Evolutionary conservation across 2,113 vertebrate species (phyloP).

Genomic region (Seriola aureovittata): DNA sequence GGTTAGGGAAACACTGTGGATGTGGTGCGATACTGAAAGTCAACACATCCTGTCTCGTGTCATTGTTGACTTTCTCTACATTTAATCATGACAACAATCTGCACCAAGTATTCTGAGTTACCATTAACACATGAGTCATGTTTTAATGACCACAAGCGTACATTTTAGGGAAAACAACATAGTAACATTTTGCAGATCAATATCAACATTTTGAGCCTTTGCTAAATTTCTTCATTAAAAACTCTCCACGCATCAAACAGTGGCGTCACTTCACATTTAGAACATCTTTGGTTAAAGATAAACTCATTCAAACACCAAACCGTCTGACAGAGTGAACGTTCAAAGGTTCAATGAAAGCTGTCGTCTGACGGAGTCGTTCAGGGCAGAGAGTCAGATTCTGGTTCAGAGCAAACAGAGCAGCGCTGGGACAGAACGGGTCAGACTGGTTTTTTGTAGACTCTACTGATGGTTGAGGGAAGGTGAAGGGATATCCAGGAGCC

Average conservation of each 20-base stretch:
- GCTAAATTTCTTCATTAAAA: background rate
- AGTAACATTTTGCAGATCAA: background rate
- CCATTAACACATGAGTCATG: background rate
- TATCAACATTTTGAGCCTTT: no score
- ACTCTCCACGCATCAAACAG: background rate
- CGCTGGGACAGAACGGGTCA: slow-evolving; percentile 52
- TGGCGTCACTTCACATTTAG: background rate
- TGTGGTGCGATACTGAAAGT: background rate
- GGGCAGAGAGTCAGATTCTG: slow-evolving; percentile 29
- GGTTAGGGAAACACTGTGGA: background rate
- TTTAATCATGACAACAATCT: background rate
- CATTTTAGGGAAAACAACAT: background rate
- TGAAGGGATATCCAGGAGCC: background rate
- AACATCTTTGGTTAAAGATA: background rate
- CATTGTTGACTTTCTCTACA: background rate
- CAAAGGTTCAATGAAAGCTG: background rate
- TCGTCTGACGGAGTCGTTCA: background rate
- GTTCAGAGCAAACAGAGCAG: slow-evolving; percentile 69
- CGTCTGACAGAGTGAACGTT: background rate
- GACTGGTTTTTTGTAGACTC: slow-evolving; percentile 60
- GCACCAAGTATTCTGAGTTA: background rate
- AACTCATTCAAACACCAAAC: background rate
- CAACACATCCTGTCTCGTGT: background rate
- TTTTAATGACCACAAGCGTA: background rate
- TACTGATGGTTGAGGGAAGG: slow-evolving; percentile 24